Conservation (phyloP, 64 coral and sea anemone species). For the Anthopleura sola region DNA sequence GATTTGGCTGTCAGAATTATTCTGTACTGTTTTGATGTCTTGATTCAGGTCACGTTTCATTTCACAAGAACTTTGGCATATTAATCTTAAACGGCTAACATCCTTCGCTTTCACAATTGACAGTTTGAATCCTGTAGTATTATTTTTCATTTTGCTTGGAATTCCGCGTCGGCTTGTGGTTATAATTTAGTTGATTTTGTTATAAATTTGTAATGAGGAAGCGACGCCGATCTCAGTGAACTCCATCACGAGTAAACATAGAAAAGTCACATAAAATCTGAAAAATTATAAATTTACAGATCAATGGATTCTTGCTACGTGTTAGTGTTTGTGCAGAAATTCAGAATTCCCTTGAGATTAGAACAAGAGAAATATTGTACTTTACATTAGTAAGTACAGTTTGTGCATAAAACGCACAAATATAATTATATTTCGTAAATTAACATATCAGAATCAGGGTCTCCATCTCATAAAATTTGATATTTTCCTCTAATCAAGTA, state of each 20-base stretch:
- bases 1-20: neutral
- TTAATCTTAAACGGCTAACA: neutral
- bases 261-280: neutral
- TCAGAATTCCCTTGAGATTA: neutral
- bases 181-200: neutral
- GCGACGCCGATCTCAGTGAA: neutral
- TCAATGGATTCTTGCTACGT: neutral
- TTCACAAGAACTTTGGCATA: neutral
- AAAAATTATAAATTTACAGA: neutral
- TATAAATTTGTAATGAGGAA: conserved; percentile 1
- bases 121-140: neutral
- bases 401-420: neutral
- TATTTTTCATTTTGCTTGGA: neutral
- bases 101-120: neutral
- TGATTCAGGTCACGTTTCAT: neutral
- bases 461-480: neutral
- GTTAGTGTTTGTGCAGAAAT: neutral
- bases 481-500: neutral
- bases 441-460: neutral
- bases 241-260: neutral
- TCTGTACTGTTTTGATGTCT: neutral
- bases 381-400: neutral
- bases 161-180: neutral
- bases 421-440: neutral
- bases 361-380: neutral